Evolutionary conservation across 1,140 invertebrate genomes (phyloP).

Genomic region (Lordiphosa stackelbergi): DNA sequence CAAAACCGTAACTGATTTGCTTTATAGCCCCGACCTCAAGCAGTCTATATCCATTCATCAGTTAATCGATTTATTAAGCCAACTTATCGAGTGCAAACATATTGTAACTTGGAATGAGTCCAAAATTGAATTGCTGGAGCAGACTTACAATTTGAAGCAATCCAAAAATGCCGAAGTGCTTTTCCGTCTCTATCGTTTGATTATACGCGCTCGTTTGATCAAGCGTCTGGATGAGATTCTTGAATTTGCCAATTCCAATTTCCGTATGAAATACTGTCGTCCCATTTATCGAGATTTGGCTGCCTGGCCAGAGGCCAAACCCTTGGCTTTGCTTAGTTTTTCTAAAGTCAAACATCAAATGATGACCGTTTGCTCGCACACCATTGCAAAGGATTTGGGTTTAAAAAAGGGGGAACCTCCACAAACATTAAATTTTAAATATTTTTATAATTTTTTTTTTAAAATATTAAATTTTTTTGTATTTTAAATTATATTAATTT

Average conservation of each 20-base stretch:
- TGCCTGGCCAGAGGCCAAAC: slow-evolving; percentile 85
- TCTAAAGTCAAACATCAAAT: slow-evolving; percentile 84
- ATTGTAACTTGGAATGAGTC: slow-evolving; percentile 60
- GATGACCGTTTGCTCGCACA: slow-evolving; percentile 88
- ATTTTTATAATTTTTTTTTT: too few relatives aligned
- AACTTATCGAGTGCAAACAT: slow-evolving; percentile 80
- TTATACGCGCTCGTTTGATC: slow-evolving; percentile 85
- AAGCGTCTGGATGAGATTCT: slow-evolving; percentile 83
- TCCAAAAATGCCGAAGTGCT: slow-evolving; percentile 89
- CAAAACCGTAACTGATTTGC: slow-evolving; percentile 45
- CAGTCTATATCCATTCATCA: slow-evolving; percentile 83
- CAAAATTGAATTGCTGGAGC: slow-evolving; percentile 79
- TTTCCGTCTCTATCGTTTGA: slow-evolving; percentile 88
- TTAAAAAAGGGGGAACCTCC: too few relatives aligned
- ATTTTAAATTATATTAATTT: too few relatives aligned
- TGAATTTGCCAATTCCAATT: slow-evolving; percentile 88
- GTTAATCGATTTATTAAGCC: slow-evolving; percentile 84
- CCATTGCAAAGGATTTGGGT: slow-evolving; percentile 86
- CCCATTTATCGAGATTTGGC: slow-evolving; percentile 93
- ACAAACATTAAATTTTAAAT: too few relatives aligned
- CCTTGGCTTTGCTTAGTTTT: slow-evolving; percentile 85
- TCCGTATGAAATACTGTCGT: slow-evolving; percentile 93
- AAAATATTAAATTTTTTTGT: too few relatives aligned
- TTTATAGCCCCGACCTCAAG: slow-evolving; percentile 31
- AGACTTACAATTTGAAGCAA: slow-evolving; percentile 83